Base-by-base conservation (phyloP, 1,140 invertebrate genomes). In the Halesus radiatus region DNA sequence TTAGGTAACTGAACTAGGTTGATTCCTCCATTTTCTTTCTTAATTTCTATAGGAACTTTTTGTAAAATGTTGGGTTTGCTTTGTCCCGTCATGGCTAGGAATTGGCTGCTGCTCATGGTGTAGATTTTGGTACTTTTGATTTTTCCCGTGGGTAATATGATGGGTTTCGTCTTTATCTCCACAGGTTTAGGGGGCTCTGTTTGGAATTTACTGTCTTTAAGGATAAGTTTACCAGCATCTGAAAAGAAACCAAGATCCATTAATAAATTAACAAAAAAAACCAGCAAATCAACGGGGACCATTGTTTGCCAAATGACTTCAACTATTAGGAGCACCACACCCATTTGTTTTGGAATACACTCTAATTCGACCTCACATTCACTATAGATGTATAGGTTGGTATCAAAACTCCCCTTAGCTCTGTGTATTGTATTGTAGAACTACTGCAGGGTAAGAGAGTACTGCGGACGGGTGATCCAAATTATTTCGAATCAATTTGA, bases 211-310 rank as follows among this genome's bases (percentile, higher is more conserved):
- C 66, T 53, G 45, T 88, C 87, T 80, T 95, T 94, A 80, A 96
- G 86, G 5, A 94, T 92, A 83, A 95, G 89, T 85, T 95, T 95
- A 18, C 95, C 95, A 72, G 94, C 94, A 86, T 96, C 93, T 91
- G 84, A 60, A 86, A 87, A 75, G 20, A 83, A 66, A n/a, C n/a
- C n/a, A n/a, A n/a, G n/a, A n/a, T n/a, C n/a, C n/a, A n/a, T 56
- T 64, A 50, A 76, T 26, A 20, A n/a, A 20, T n/a, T 20, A 58
- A 8, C 2, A 20, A 7, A 1, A 20, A 58, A 20, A 66, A 23
- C n/a, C 13, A 13, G 60, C 1, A 29, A 23, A 62, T 62, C n/a
- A 62, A 76, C 62, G 1, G 68, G 54, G 52, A n/a, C n/a, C n/a
- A 52, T 6, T 68, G 82, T 75, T 58, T 32, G 32, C 32, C 6